Conservation (phyloP, 2,797 vertebrate species). For the Tauraco hartlaubi region DNA sequence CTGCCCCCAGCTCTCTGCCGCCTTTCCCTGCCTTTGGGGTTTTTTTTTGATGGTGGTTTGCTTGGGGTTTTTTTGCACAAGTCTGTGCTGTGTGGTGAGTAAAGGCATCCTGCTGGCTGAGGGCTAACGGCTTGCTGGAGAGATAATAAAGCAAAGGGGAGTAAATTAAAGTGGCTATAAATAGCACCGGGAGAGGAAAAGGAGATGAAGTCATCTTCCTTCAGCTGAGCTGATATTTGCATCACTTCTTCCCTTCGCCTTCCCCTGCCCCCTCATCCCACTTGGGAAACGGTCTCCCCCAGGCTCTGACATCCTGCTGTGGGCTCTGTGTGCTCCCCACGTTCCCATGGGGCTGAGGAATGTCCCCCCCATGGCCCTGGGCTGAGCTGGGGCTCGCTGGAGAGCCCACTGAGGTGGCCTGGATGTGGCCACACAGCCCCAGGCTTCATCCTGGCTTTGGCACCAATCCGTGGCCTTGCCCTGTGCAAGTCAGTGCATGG, state of each 20-base stretch:
- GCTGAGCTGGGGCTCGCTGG: neutral
- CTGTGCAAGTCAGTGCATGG: neutral
- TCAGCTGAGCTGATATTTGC: conserved; percentile 76
- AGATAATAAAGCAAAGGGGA: conserved; percentile 80
- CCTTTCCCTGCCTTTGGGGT: neutral
- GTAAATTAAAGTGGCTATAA: conserved; percentile 80
- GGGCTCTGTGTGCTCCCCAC: neutral
- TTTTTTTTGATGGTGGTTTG: neutral
- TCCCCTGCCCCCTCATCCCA: neutral
- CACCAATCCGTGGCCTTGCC: fast-evolving
- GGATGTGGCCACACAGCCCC: fast-evolving
- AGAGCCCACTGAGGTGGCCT: neutral
- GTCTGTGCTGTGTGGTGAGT: conserved; percentile 36
- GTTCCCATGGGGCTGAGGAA: neutral
- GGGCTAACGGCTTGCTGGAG: conserved; percentile 72
- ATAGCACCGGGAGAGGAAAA: conserved; percentile 76
- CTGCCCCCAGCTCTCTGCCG: fast-evolving
- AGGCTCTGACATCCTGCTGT: neutral
- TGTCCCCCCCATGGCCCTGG: neutral
- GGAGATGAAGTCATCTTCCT: conserved; percentile 80
- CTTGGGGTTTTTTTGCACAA: neutral
- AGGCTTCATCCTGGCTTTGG: neutral
- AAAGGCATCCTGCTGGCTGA: conserved; percentile 67
- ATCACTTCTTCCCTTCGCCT: conserved; percentile 58
- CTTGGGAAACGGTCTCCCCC: neutral